These are phyloP conservation scores for Lampris megalopsis DNA, from an alignment of 2,113 vertebrate species.

Conservation along the genomic window DNA sequence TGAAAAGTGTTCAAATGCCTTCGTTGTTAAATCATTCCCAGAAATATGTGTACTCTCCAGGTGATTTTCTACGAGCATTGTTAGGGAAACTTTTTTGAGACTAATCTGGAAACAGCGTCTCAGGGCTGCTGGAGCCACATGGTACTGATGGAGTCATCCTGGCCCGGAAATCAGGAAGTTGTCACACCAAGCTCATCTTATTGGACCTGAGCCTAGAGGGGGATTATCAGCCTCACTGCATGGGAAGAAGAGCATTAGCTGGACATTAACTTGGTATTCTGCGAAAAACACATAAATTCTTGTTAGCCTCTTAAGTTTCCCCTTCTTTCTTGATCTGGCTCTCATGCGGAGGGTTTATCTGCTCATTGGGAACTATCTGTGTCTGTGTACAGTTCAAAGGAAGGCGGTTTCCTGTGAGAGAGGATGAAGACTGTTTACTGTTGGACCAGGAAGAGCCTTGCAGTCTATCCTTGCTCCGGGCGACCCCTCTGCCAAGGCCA, in stretches of 20 bases:
- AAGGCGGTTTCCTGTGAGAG: slow-evolving; percentile 25
- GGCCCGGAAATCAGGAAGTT: slow-evolving; percentile 7
- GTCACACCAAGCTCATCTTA: slow-evolving; percentile 7
- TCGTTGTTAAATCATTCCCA: neutral
- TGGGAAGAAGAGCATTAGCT: neutral
- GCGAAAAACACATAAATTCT: neutral
- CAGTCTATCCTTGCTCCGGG: neutral
- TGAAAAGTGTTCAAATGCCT: neutral
- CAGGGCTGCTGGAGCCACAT: neutral
- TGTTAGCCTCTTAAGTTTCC: neutral
- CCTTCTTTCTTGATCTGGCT: neutral
- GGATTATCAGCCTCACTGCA: neutral
- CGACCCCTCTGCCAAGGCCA: slow-evolving; percentile 33
- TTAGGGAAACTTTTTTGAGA: neutral
- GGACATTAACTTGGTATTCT: neutral
- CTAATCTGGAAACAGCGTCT: slow-evolving; percentile 8
- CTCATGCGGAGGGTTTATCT: neutral
- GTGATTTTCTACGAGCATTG: neutral
- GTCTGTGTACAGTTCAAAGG: slow-evolving; percentile 16
- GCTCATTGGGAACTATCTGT: neutral
- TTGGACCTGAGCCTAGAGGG: slow-evolving; percentile 18
- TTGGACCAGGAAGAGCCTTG: slow-evolving; percentile 19
- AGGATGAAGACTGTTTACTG: slow-evolving; percentile 36
- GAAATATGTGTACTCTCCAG: neutral
- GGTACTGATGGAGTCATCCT: slow-evolving; percentile 6